These are phyloP conservation scores for Caenorhabditis macrosperma DNA, from an alignment of 2,888 invertebrate genomes.

Conservation along the genomic window DNA sequence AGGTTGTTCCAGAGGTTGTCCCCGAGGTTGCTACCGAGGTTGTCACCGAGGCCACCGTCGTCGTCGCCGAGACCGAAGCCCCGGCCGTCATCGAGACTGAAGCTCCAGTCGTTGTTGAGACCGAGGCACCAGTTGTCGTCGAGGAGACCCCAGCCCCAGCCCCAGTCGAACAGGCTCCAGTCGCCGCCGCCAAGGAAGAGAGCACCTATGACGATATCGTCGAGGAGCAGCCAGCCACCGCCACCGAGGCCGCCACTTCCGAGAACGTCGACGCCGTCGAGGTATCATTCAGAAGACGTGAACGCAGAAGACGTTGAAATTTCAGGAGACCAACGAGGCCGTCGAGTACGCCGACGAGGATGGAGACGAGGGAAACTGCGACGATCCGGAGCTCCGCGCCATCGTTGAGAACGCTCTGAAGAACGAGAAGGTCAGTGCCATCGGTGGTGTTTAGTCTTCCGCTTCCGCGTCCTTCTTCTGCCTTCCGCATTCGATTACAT, in stretches of 20 bases:
- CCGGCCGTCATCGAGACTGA: conserved; percentile 30
- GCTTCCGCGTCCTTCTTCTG: conserved; percentile 14
- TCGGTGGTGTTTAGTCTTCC: conserved; percentile 1
- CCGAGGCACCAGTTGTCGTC: conserved; percentile 29
- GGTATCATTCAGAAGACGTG: conserved; percentile 15
- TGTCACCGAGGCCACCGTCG: conserved; percentile 28
- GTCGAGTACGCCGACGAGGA: conserved; percentile 67
- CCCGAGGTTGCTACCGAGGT: conserved; percentile 24
- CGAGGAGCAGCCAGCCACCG: conserved; percentile 66
- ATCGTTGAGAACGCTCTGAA: conserved; percentile 69
- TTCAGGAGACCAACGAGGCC: conserved; percentile 66
- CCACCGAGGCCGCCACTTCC: conserved; percentile 49
- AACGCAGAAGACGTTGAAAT: too few relatives aligned
- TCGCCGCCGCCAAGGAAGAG: conserved; percentile 63
- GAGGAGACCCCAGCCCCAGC: conserved; percentile 33
- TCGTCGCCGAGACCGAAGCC: conserved; percentile 13
- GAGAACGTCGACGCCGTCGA: conserved; percentile 44
- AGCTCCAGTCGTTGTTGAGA: conserved; percentile 34
- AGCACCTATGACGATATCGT: conserved; percentile 73
- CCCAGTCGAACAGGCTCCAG: conserved; percentile 44
- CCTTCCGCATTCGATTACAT: conserved; percentile 17
- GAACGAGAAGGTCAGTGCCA: conserved; percentile 57
- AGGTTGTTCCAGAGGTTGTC: conserved; percentile 38
- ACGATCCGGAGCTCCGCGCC: conserved; percentile 75
- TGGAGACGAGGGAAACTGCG: conserved; percentile 75